phyloP scores from a whole-genome alignment of 1,140 invertebrate genomes.

The Temnothorax curvispinosus region DNA sequence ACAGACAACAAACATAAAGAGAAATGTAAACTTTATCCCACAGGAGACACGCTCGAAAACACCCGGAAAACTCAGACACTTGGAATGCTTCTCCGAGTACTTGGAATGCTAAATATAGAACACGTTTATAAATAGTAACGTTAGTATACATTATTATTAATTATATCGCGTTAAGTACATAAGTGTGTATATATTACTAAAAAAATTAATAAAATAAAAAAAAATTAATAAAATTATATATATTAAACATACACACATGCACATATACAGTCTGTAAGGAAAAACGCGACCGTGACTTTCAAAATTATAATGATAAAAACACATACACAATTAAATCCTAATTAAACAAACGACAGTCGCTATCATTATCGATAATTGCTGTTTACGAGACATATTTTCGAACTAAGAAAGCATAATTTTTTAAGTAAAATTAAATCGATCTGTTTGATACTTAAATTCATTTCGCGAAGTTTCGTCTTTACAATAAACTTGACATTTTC shows the following conservation, averaged over 20 bases:
- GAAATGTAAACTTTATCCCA: background rate
- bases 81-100: conserved; percentile 17
- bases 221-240: background rate
- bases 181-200: background rate
- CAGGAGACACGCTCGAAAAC: background rate
- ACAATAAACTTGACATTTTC: background rate
- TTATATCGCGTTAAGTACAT: conserved; percentile 44
- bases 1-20: background rate
- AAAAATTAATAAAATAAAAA: too few species aligned
- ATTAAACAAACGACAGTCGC: background rate
- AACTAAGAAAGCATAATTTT: background rate
- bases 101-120: conserved; percentile 71
- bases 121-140: conserved; percentile 66
- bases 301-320: background rate
- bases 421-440: background rate
- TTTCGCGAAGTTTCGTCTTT: background rate
- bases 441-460: background rate
- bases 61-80: conserved; percentile 33
- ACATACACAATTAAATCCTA: background rate
- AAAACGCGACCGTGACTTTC: background rate
- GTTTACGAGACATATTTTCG: background rate
- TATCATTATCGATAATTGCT: background rate
- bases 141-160: conserved; percentile 56
- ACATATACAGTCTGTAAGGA: background rate
- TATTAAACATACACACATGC: background rate